Conservation (phyloP, 1,140 invertebrate genomes). For the Brachionus koreanus region DNA sequence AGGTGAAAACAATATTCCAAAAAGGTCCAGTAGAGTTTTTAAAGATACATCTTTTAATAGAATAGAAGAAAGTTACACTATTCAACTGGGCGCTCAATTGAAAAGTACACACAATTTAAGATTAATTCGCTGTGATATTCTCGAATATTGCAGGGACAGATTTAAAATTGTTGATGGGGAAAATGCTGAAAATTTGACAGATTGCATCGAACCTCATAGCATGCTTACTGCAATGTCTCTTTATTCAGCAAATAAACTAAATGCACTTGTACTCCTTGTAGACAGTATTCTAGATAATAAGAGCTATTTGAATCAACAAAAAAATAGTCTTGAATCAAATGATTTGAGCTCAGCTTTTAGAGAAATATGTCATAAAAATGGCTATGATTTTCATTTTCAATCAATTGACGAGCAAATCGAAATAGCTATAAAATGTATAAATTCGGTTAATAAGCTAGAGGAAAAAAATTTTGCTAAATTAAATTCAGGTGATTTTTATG, state of each 20-base stretch:
- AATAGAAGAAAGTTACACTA: slow-evolving; percentile 40
- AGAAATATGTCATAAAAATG: slow-evolving; percentile 37
- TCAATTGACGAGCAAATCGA: slow-evolving; percentile 79
- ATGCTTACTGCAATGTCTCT: slow-evolving; percentile 86
- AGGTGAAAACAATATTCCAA: not conserved
- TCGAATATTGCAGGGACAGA: slow-evolving; percentile 69
- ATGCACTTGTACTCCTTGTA: slow-evolving; percentile 77
- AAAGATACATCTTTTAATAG: slow-evolving; percentile 1
- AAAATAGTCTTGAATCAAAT: slow-evolving; percentile 54
- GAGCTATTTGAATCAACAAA: slow-evolving; percentile 69
- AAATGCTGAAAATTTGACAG: not conserved
- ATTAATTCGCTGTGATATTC: slow-evolving; percentile 76
- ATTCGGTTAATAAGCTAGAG: not conserved
- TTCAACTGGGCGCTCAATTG: slow-evolving; percentile 70
- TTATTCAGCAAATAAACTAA: slow-evolving; percentile 78
- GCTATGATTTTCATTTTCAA: slow-evolving; percentile 78
- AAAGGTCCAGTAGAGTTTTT: not conserved
- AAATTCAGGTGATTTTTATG: slow-evolving; percentile 83
- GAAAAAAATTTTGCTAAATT: slow-evolving; percentile 45
- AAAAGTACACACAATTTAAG: slow-evolving; percentile 97
- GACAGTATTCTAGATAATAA: slow-evolving; percentile 72
- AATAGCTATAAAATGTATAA: not conserved
- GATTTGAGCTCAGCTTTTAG: not conserved
- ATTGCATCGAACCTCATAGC: slow-evolving; percentile 63
- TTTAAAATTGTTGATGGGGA: not conserved